Evolutionary conservation across 2,888 invertebrate genomes (phyloP).

Genomic region (Synergus itoensis): DNA sequence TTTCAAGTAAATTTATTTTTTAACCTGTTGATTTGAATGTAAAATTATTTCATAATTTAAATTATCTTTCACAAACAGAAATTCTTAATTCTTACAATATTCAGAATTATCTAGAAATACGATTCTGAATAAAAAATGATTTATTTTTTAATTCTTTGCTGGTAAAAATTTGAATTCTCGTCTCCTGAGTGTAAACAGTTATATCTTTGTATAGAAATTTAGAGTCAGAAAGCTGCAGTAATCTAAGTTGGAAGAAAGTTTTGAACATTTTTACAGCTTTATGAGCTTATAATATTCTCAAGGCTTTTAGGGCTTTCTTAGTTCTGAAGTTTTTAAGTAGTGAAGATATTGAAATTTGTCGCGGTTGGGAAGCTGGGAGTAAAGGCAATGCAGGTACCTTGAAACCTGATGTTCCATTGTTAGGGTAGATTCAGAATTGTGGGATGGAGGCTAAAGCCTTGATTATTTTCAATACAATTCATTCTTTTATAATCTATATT

Average conservation of each 20-base stretch:
- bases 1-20: not conserved
- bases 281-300: not conserved
- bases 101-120: no score
- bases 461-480: not conserved
- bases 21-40: not conserved
- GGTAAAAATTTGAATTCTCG: no score
- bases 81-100: not conserved
- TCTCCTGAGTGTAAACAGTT: not conserved
- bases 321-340: not conserved
- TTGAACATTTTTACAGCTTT: not conserved
- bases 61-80: not conserved
- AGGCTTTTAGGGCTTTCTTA: no score
- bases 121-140: no score
- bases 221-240: no score
- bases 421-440: not conserved
- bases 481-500: not conserved
- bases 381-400: not conserved
- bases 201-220: not conserved
- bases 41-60: not conserved
- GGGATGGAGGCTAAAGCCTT: not conserved
- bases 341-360: not conserved
- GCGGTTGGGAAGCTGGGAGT: not conserved
- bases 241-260: not conserved
- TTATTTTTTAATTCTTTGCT: no score
- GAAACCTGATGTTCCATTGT: constrained; percentile 21